Evolutionary conservation across 2,888 invertebrate genomes (phyloP).

Genomic region (Dicroscelio sp.): DNA sequence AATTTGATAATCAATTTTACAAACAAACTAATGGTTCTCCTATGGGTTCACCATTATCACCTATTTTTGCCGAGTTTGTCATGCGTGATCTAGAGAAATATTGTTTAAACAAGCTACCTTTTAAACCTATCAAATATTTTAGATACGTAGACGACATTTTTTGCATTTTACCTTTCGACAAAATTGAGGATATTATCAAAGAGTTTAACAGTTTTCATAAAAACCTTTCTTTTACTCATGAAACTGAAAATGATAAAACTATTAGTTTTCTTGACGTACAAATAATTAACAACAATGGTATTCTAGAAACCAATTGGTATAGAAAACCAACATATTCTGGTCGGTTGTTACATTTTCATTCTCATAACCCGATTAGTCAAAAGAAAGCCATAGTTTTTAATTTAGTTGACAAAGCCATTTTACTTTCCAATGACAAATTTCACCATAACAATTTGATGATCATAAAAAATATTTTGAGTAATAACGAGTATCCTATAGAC

Average conservation of each 20-base stretch:
- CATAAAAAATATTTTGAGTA: not conserved
- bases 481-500: not conserved
- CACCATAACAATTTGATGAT: not conserved
- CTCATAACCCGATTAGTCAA: not conserved
- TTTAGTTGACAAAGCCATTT: not conserved
- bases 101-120: not conserved
- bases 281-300: not conserved
- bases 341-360: not conserved
- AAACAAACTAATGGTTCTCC: not conserved
- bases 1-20: not conserved
- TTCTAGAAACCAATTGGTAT: not conserved
- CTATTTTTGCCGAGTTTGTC: not conserved
- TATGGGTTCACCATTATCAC: not conserved
- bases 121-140: not conserved
- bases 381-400: not conserved
- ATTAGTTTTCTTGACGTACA: not conserved
- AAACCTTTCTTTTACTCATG: not conserved
- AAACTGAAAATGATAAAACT: not conserved
- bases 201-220: not conserved
- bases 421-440: not conserved
- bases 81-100: not conserved
- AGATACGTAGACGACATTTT: not conserved
- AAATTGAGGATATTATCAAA: not conserved
- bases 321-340: not conserved
- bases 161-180: not conserved